Percentiles rank a stretch among this genome's conserved stretches.
These are phyloP conservation scores for Anniella stebbinsi DNA, from an alignment of 2,797 vertebrate species.

Conservation along the genomic window DNA sequence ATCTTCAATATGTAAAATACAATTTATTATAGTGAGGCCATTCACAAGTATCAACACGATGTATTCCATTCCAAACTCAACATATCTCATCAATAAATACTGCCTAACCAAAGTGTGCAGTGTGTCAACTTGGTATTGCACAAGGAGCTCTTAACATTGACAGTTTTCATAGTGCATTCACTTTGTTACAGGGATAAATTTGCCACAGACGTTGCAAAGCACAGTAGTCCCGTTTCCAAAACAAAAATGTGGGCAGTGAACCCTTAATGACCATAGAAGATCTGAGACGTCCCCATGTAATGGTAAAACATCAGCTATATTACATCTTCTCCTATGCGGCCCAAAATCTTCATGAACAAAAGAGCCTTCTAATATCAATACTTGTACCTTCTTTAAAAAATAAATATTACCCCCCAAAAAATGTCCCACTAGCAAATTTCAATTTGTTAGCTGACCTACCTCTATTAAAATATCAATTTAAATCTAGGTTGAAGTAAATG, in stretches of 20 bases:
- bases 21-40: conserved; percentile 73
- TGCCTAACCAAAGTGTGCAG: conserved; percentile 59
- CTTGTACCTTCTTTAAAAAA: conserved; percentile 34
- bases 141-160: conserved; percentile 49
- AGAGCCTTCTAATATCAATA: conserved; percentile 1
- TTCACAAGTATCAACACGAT: conserved; percentile 64
- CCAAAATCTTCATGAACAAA: conserved; percentile 49
- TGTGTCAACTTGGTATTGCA: conserved; percentile 65
- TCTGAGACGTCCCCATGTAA: neutral
- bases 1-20: conserved; percentile 78
- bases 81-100: conserved; percentile 70
- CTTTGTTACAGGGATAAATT: conserved; percentile 54
- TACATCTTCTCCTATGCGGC: conserved; percentile 50
- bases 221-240: conserved; percentile 51
- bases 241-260: conserved; percentile 39
- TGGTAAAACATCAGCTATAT: conserved; percentile 24
- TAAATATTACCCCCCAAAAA: neutral
- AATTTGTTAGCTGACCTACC: neutral
- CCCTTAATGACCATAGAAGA: conserved; percentile 27
- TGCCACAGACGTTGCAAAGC: conserved; percentile 66
- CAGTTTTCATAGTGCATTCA: conserved; percentile 56
- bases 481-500: conserved; percentile 35
- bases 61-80: conserved; percentile 60
- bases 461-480: conserved; percentile 28
- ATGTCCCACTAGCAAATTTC: neutral